Evolutionary conservation across 30 jellyfish, hydroid and myxozoan genomes (phyloP), one percentile per base, ranked within the genome.

Genomic region (Aurelia sp.): DNA sequence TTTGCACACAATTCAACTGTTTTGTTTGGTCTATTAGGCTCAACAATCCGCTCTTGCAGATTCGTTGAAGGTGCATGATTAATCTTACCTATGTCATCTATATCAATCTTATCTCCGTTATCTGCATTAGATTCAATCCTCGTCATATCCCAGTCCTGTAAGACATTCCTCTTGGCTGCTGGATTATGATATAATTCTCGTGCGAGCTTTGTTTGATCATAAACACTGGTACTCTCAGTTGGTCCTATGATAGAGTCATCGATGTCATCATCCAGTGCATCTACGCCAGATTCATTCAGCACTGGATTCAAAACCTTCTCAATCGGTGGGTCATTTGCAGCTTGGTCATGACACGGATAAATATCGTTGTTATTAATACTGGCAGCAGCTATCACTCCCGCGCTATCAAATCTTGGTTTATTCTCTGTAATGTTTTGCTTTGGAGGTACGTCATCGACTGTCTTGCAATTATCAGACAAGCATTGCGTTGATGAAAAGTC

Each of bases 101-200:
- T 1, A 19, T 40, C 8, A 62, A 11, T 53, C 15, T 13, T 18
- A 12, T 35, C 68, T 17, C 68, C 7, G 5, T 63, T n/a, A 11
- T 44, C 33, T 51, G 55, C 60, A 62, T 17, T 30, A 7, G 68
- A 40, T 48, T 63, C 89, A 24, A 79, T 79, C 59, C 13, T 69
- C 31, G 89, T 79, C 31, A 79, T 41, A 61, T 79, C 89, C 80
- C 80, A 79, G 67, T 63, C 63, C 38, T 52, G 53, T 53, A 79
- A 53, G 13, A 35, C 62, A n/a, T 63, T 65, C 18, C 35, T 33
- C 16, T 33, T 19, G 70, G 57, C 47, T 65, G 67, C 63, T 5
- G 35, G 16, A 33, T 30, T 30, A 4, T 18, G 13, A 18, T 38
- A 24, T 2, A 20, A 15, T 18, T 9, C 60, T n/a, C 27, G 27